A percentile compares a stretch with the other conserved stretches of the same genome.
Conservation (phyloP, 2,888 invertebrate species). For the Rutpela maculata region DNA sequence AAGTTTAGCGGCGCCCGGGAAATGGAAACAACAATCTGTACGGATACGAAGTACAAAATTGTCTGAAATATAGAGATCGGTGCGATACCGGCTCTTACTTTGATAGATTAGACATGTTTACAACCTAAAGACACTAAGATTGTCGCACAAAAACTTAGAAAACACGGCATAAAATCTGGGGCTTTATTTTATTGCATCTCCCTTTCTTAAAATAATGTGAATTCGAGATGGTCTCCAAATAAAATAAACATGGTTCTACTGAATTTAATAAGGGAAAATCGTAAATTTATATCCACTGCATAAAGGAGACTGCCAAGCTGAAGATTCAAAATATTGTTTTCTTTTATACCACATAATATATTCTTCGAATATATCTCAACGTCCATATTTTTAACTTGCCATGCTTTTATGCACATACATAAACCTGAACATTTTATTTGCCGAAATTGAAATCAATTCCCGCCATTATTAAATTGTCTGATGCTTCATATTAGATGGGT, state of each 20-base stretch:
- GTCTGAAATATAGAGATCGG: conserved; percentile 61
- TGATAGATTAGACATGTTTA: conserved; percentile 66
- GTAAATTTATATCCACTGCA: neutral
- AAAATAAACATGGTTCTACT: conserved; percentile 9
- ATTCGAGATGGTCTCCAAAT: neutral
- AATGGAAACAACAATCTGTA: conserved; percentile 63
- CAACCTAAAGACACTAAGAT: conserved; percentile 56
- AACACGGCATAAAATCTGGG: conserved; percentile 8
- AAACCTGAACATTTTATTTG: too few species aligned
- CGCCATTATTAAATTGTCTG: too few species aligned
- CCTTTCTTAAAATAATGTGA: conserved; percentile 16
- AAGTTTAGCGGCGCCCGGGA: conserved; percentile 69
- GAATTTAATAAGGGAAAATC: conserved; percentile 10
- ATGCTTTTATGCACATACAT: too few species aligned
- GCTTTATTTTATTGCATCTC: conserved; percentile 23
- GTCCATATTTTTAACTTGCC: too few species aligned
- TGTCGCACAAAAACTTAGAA: conserved; percentile 50
- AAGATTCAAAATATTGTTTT: conserved; percentile 7
- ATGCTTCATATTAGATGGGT: too few species aligned
- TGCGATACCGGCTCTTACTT: conserved; percentile 60
- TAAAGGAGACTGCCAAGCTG: neutral
- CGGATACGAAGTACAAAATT: conserved; percentile 57
- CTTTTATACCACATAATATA: neutral
- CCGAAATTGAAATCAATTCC: too few species aligned
- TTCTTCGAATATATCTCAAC: neutral